These are phyloP conservation scores for Amphimedon queenslandica DNA, from an alignment of 37 sponge, comb jelly and placozoan species.

Conservation along the genomic window DNA sequence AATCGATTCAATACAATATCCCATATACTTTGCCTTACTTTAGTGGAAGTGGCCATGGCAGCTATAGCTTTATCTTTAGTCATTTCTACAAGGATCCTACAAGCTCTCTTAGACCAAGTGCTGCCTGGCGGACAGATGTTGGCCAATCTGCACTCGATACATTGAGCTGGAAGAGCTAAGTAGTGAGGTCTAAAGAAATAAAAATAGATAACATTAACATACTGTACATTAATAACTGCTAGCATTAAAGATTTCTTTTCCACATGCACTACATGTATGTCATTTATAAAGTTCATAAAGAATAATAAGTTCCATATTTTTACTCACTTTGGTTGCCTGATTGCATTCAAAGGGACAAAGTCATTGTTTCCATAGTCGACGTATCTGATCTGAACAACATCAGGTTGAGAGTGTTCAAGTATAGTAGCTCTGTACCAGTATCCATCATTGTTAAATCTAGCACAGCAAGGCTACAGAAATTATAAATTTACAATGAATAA, in stretches of 20 bases:
- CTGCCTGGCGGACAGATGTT: conserved; percentile 55
- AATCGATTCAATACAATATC: neutral
- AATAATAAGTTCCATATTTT: too few species aligned
- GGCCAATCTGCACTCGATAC: conserved; percentile 46
- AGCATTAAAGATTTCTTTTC: neutral
- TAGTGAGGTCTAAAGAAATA: conserved; percentile 40
- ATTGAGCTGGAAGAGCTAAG: conserved; percentile 60
- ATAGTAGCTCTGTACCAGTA: conserved; percentile 66
- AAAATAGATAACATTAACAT: conserved; percentile 4
- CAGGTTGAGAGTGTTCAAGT: conserved; percentile 1
- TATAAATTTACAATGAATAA: neutral
- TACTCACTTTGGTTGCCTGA: neutral
- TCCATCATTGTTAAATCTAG: conserved; percentile 55
- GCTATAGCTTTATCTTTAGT: conserved; percentile 49
- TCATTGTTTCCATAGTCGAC: conserved; percentile 74
- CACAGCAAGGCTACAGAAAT: conserved; percentile 54
- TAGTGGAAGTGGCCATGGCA: conserved; percentile 23
- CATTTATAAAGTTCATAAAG: too few species aligned
- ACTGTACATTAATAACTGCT: neutral
- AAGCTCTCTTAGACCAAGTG: conserved; percentile 39
- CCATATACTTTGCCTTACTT: too few species aligned
- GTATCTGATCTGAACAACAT: conserved; percentile 46
- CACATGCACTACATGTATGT: too few species aligned
- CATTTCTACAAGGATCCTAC: conserved; percentile 35
- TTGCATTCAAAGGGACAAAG: conserved; percentile 1